Conservation (phyloP, 2,888 invertebrate species). For the Stenichneumon culpator region DNA sequence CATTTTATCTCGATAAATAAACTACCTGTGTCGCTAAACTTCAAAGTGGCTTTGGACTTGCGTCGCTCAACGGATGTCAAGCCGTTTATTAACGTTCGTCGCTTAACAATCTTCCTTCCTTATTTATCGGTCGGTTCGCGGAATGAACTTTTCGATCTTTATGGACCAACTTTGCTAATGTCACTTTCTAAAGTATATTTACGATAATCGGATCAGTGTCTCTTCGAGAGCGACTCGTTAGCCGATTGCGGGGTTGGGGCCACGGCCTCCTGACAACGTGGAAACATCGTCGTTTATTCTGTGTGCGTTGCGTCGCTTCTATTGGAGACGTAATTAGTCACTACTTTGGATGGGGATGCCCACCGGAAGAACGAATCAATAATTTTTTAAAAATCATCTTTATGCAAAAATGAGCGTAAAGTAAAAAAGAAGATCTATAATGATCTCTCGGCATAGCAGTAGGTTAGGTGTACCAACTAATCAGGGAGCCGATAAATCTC, state of each 20-base stretch:
- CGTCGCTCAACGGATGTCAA: conserved; percentile 29
- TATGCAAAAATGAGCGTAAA: background rate
- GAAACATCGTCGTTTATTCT: conserved; percentile 37
- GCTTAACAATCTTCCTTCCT: conserved; percentile 2
- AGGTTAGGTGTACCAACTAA: background rate
- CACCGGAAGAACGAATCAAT: conserved; percentile 63
- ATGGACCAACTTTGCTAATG: conserved; percentile 30
- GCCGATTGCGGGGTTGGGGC: conserved; percentile 47
- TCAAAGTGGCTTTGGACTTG: conserved; percentile 35
- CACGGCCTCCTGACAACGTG: conserved; percentile 6
- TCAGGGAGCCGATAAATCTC: conserved; percentile 22
- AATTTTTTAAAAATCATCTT: background rate
- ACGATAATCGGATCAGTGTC: conserved; percentile 64
- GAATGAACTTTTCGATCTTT: conserved; percentile 33
- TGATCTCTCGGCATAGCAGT: background rate
- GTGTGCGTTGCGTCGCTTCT: conserved; percentile 58
- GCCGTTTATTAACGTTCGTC: conserved; percentile 21
- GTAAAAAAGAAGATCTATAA: background rate
- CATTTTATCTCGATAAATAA: conserved; percentile 51
- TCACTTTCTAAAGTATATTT: conserved; percentile 60
- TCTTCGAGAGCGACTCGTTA: conserved; percentile 45
- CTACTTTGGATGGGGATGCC: conserved; percentile 51
- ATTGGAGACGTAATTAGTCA: conserved; percentile 41
- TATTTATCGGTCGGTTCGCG: conserved; percentile 40
- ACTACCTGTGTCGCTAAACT: conserved; percentile 57